These are phyloP conservation scores for Microplitis mediator DNA, from an alignment of 1,140 invertebrate genomes.

Conservation along the genomic window DNA sequence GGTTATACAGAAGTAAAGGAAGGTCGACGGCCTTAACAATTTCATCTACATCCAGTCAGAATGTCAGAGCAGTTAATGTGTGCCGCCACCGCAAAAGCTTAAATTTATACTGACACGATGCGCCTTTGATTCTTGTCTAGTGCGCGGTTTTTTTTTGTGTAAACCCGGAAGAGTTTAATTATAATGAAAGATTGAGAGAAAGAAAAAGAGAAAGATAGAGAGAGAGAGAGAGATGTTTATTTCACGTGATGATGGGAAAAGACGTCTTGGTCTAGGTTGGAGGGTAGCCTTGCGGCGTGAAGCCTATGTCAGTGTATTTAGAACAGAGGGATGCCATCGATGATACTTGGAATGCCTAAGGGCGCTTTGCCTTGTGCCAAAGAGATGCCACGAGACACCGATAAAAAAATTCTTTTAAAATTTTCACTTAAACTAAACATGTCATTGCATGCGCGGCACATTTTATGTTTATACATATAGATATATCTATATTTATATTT, in stretches of 20 bases:
- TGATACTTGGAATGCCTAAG: slow-evolving; percentile 17
- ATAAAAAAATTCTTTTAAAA: slow-evolving; percentile 17
- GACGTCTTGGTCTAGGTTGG: not conserved
- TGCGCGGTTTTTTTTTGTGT: too few relatives aligned
- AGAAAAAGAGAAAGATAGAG: too few relatives aligned
- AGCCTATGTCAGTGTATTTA: slow-evolving; percentile 3
- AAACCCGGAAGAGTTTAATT: too few relatives aligned
- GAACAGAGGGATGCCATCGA: slow-evolving; percentile 22
- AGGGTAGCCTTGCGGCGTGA: not conserved
- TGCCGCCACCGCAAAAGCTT: too few relatives aligned
- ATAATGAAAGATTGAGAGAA: too few relatives aligned
- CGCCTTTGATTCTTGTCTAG: too few relatives aligned
- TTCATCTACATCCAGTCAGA: not conserved
- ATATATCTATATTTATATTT: too few relatives aligned
- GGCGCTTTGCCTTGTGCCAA: slow-evolving; percentile 1
- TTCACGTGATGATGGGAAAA: not conserved
- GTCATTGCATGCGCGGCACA: too few relatives aligned
- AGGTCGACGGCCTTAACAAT: slow-evolving; percentile 27
- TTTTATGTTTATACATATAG: too few relatives aligned
- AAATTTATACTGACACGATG: too few relatives aligned
- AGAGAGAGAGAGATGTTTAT: too few relatives aligned
- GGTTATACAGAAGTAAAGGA: not conserved
- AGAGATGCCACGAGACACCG: not conserved
- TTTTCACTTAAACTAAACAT: too few relatives aligned
- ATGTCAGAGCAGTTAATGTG: not conserved